Base-by-base conservation (phyloP, 2,797 vertebrate species). In the Onychomys torridus region DNA sequence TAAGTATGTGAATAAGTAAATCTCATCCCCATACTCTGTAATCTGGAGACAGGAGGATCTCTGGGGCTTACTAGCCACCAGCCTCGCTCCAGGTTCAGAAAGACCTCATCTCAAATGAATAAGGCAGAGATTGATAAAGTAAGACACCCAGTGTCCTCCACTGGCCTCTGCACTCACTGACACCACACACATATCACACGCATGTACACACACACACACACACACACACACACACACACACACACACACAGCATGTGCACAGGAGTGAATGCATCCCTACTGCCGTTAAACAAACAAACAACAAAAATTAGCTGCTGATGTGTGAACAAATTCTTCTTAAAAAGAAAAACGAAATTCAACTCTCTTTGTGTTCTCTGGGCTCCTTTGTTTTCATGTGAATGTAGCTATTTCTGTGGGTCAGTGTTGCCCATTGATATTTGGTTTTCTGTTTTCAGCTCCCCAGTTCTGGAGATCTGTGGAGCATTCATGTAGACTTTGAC, bases 401-500 rank as follows among this genome's bases (percentile, higher is more conserved):
- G 0, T 84, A 17, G 76, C 78, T 88, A 1, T 49, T 78, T 17
- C 78, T 9, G 0, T 17, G 4, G 75, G 23, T 67, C 85, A 52
- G 0, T 52, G 13, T 12, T 63, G 37, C 6, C 63, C 34, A 3
- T 13, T 52, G 43, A 1, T 67, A 1, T 46, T 93, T 65, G 25
- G 69, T 86, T 61, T 88, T 57, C 4, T 52, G 17, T 23, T 85
- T 85, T 69, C 76, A 99, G 99, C 98, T 99, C 89, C 99, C 99
- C 2, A 98, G 97, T 40, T 96, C 97, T 95, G 99, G 98, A 0
- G 98, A 99, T 96, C 93, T 99, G 81, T 99, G 99, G 99, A 99
- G 98, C 86, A 87, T 99, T 69, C 99, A 99, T 95, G 98, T 99
- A 98, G 99, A 99, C 98, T 99, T 99, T 75, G 98, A 98, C 43